Evolutionary conservation across 2,888 invertebrate species (phyloP), one percentile per base, ranked within the genome.

Genomic region (Agriopis leucophaearia): DNA sequence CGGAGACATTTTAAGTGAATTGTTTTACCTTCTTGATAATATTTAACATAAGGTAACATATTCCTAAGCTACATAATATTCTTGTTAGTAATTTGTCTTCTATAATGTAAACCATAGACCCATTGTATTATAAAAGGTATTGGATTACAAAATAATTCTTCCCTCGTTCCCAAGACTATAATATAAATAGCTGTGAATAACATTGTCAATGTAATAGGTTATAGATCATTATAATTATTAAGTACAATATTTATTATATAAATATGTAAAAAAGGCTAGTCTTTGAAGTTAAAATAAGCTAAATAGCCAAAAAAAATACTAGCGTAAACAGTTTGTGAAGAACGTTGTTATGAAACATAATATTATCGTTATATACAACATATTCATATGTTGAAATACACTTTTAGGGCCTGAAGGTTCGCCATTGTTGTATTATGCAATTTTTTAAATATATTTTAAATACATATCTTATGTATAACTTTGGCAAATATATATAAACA

Each of bases 151-250:
- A 51, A 62, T 27, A 35, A 40, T 27, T 64, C 64, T 64, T 64
- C 59, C 69, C 54, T 56, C 54, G 51, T 64, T 63, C 61, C 64
- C 64, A 63, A 60, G 52, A 67, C 59, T 68, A 27, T 27, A n/a
- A 36, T 58, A 50, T 16, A 1, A 16, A 35, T 61, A 64, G 72
- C 70, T 70, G 72, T 70, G 68, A 73, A 69, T 59, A 57, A 62
- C 66, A 70, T 70, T 69, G 50, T 62, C 54, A 55, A 52, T 48
- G 56, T 40, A 36, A 38, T 50, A 50, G 38, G 40, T 62, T 45
- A 50, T 64, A 63, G 36, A 45, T 60, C 4, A 51, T 52, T 64
- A 54, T 62, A 18, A 54, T 64, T 62, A 55, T 1, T n/a, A 59
- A 67, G 62, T 71, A 68, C 62, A 71, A 64, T 68, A 57, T 60